These are phyloP conservation scores for Leuciscus idus DNA, from an alignment of 2,113 vertebrate species.

Conservation along the genomic window DNA sequence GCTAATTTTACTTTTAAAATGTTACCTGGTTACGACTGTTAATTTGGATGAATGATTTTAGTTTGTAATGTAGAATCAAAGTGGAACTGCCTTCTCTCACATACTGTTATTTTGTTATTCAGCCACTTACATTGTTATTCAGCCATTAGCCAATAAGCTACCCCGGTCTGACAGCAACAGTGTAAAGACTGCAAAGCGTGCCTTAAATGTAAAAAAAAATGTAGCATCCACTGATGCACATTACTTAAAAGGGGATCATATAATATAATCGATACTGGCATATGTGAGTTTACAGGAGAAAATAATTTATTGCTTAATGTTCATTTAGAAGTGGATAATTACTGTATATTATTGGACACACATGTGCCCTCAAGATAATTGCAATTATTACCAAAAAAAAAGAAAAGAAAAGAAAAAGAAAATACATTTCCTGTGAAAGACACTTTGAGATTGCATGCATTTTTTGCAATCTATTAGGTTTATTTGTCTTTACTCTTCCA, in stretches of 20 bases:
- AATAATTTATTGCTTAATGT: slow-evolving; percentile 35
- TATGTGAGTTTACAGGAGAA: slow-evolving; percentile 10
- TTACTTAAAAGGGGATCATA: slow-evolving; percentile 33
- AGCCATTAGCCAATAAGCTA: slow-evolving; percentile 17
- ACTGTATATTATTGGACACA: slow-evolving; percentile 42
- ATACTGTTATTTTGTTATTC: not conserved
- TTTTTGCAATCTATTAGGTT: not conserved
- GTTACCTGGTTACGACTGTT: slow-evolving; percentile 14
- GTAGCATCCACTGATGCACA: slow-evolving; percentile 13
- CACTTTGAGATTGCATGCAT: slow-evolving; percentile 37
- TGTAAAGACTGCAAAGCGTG: slow-evolving; percentile 5
- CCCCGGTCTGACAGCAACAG: not conserved
- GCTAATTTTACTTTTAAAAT: slow-evolving; percentile 10
- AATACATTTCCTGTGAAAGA: slow-evolving; percentile 36
- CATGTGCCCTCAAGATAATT: slow-evolving; percentile 3
- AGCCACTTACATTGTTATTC: not conserved
- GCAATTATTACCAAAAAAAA: not conserved
- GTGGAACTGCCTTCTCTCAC: slow-evolving; percentile 13
- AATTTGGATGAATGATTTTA: slow-evolving; percentile 37
- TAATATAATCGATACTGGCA: slow-evolving; percentile 21
- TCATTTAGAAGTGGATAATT: slow-evolving; percentile 35
- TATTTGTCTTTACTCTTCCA: slow-evolving; percentile 2
- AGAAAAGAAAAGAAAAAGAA: not conserved
- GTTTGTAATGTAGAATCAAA: slow-evolving; percentile 1
- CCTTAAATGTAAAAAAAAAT: not conserved